Conservation (phyloP, 2,797 vertebrate genomes). For the Rachycentron canadum region DNA sequence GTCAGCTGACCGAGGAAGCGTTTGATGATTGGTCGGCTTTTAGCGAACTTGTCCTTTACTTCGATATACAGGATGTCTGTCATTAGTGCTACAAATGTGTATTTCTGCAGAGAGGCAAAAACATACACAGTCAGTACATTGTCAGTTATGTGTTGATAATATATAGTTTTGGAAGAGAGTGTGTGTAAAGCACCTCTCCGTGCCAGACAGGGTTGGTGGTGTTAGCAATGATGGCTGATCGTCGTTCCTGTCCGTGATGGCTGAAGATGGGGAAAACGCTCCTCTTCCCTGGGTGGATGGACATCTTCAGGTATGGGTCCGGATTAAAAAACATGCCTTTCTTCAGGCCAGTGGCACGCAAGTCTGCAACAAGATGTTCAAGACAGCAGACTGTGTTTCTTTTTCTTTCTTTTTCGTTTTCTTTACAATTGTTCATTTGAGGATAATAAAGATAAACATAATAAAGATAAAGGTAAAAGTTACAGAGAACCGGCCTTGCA, state of each 20-base stretch:
- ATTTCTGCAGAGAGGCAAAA: slow-evolving; percentile 88
- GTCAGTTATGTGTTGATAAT: not conserved
- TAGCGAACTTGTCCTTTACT: slow-evolving; percentile 99
- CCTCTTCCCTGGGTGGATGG: slow-evolving; percentile 97
- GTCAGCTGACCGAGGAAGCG: slow-evolving; percentile 97
- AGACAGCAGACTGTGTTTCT: not conserved
- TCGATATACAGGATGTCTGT: slow-evolving; percentile 99
- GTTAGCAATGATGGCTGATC: slow-evolving; percentile 96
- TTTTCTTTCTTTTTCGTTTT: too few relatives aligned
- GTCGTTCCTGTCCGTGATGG: slow-evolving; percentile 95
- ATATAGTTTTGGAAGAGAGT: not conserved
- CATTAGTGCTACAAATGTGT: slow-evolving; percentile 97
- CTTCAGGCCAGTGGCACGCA: slow-evolving; percentile 94
- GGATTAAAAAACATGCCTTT: slow-evolving; percentile 99
- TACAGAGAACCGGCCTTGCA: too few relatives aligned
- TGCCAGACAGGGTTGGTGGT: slow-evolving; percentile 98
- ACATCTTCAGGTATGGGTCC: slow-evolving; percentile 99
- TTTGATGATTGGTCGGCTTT: slow-evolving; percentile 98
- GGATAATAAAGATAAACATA: too few relatives aligned
- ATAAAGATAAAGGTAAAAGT: too few relatives aligned
- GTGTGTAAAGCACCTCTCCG: slow-evolving; percentile 88
- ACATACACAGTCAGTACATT: not conserved
- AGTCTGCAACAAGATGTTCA: slow-evolving; percentile 83
- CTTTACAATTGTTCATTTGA: too few relatives aligned
- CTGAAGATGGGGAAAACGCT: slow-evolving; percentile 95